These are phyloP conservation scores for Panagrolaimus sp. DNA, from an alignment of 1,140 invertebrate species.

Conservation along the genomic window DNA sequence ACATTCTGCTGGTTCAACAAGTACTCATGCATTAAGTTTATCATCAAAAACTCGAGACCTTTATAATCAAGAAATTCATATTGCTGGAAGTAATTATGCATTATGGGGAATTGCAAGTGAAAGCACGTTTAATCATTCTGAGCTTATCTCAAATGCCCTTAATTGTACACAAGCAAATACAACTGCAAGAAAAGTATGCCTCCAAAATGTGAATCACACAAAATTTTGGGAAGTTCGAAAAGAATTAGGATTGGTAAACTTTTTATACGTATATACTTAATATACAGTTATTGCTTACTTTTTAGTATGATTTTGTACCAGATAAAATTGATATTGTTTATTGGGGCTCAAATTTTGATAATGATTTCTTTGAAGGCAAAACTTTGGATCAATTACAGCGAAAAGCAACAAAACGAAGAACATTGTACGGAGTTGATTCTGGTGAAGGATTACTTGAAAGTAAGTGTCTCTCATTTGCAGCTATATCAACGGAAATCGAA, in stretches of 20 bases:
- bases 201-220: neutral
- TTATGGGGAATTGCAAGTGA: neutral
- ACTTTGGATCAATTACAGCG: neutral
- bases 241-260: neutral
- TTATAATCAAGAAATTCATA: neutral
- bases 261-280: too few relatives aligned
- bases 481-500: too few relatives aligned
- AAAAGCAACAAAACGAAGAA: neutral
- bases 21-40: slow-evolving; percentile 72
- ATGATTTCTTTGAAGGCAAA: slow-evolving; percentile 7
- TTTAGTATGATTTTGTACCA: too few relatives aligned
- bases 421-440: neutral
- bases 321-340: neutral
- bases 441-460: neutral
- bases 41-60: slow-evolving; percentile 64
- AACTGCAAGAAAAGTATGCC: neutral
- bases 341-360: neutral
- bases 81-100: neutral
- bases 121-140: neutral
- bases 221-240: neutral
- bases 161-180: neutral
- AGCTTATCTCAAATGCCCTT: neutral
- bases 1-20: slow-evolving; percentile 71
- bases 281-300: too few relatives aligned
- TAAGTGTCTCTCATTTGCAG: too few relatives aligned